Evolutionary conservation across 2,888 invertebrate genomes (phyloP), one percentile per base, ranked within the genome.

Genomic region (Bugulina stolonifera): DNA sequence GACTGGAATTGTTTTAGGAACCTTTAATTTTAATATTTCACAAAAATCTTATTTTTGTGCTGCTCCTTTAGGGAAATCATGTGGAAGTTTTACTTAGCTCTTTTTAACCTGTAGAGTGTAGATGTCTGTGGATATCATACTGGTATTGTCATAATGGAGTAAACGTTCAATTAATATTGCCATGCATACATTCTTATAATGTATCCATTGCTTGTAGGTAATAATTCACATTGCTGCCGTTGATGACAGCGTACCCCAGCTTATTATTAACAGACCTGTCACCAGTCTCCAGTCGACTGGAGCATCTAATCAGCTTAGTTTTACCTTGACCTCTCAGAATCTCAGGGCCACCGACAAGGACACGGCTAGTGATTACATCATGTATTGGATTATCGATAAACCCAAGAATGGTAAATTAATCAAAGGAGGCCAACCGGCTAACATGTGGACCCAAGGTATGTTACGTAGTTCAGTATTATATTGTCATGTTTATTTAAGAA

Each of bases 371-470:
- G 76, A 79, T 57, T 76, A 76, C 14, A 75, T 84, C 35, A 71
- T 76, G 29, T 83, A 80, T 74, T 75, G 76, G 29, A 72, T 84
- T 54, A 81, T 79, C 5, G 73, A 77, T 1, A 76, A 73, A 5
- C 82, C 84, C 0, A 73, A 76, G 43, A 76, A 79, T 75, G 84
- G 84, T 27, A 79, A 79, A 73, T 73, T 83, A 64, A 77, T 80
- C 69, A 80, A 82, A 74, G 71, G 75, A 3, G 75, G 79, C 73
- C 73, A 74, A 32, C 77, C 76, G 70, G 77, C 81, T 72, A 75
- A 73, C 64, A 78, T 78, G 71, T 84, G 84, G 81, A 83, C 83
- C 0, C 84, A 84, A 80, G 83, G 84, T 84, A 78, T 76, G 80
- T 57, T 52, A 58, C n/a, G n/a, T n/a, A n/a, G n/a, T n/a, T n/a